Base-by-base conservation (phyloP, 1,140 invertebrate genomes). In the Drosophila rufa region DNA sequence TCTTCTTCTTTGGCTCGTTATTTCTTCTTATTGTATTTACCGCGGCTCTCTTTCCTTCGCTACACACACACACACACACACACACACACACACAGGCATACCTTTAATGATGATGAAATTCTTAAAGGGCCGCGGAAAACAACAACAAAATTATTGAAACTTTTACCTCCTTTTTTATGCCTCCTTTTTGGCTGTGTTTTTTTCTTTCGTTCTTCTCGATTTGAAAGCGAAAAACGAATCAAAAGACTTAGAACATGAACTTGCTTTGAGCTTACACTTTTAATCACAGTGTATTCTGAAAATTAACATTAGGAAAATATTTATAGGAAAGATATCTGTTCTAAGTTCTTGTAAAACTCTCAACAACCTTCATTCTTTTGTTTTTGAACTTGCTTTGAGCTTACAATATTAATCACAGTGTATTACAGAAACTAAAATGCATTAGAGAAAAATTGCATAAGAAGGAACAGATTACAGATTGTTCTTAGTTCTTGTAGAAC, bases 41-140 rank as follows among this genome's bases (percentile, higher is more conserved):
- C 53, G 55, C 70, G 73, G n/a, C 59, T 73, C 65, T 79, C 60
- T 77, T 77, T 61, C 33, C 19, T 22, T 22, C 19, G 1, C 1
- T 2, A 22, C 19, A 70, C 50, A 75, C 38, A 46, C 59, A 56
- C 36, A 46, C 59, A 56, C 36, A 48, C 33, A 47, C 33, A 30
- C 64, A 53, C 30, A 57, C 33, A 51, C 40, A 38, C 36, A 46
- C 48, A 64, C 59, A 57, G 42, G 58, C 53, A 45, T n/a, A 46
- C 33, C 47, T 48, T 75, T 68, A 60, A 69, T 75, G 69, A 78
- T 87, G 84, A 80, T 85, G 75, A 79, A 86, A 82, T 79, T 86
- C 66, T 79, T 73, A 19, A 82, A 86, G 82, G 82, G 79, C 70
- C 55, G 55, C 51, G 33, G 22, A 59, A 58, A 68, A 78, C 40